Conservation (phyloP, 1,140 invertebrate genomes). For the Pseudomyrmex cubaensis region DNA sequence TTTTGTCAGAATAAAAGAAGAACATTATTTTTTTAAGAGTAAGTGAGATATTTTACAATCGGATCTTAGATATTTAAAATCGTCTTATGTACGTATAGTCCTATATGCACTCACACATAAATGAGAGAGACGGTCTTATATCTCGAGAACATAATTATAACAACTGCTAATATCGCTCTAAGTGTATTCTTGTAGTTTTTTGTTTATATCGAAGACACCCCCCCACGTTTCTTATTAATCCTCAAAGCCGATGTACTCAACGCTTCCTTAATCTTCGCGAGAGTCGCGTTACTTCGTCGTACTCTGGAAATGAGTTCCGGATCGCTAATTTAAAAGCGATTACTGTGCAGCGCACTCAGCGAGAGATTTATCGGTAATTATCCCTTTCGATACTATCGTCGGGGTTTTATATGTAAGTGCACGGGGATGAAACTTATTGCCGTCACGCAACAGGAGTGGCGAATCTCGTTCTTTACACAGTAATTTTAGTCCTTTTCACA, state of each 20-base stretch:
- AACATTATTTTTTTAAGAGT: too few species aligned
- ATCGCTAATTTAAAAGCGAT: constrained; percentile 52
- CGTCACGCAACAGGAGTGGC: not conserved
- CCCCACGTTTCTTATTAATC: not conserved
- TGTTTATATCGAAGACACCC: not conserved
- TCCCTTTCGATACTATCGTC: not conserved
- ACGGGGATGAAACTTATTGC: not conserved
- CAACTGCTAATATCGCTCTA: too few species aligned
- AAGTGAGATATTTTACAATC: too few species aligned
- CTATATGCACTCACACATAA: too few species aligned
- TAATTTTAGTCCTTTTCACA: too few species aligned
- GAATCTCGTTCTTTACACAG: not conserved
- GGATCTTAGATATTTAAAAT: too few species aligned
- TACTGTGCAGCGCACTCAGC: not conserved
- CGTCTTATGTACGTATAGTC: too few species aligned
- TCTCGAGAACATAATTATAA: not conserved
- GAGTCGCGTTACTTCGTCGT: constrained; percentile 27
- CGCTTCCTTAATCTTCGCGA: constrained; percentile 20
- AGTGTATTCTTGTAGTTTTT: not conserved
- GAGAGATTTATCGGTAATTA: constrained; percentile 46
- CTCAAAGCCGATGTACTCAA: not conserved
- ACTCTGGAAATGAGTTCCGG: constrained; percentile 49
- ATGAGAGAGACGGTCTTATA: too few species aligned
- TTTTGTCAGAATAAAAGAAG: too few species aligned
- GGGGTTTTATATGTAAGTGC: not conserved